Percentiles rank a stretch among this genome's conserved stretches.
These are phyloP conservation scores for Setophaga coronata DNA, from an alignment of 2,113 vertebrate genomes.

Conservation along the genomic window DNA sequence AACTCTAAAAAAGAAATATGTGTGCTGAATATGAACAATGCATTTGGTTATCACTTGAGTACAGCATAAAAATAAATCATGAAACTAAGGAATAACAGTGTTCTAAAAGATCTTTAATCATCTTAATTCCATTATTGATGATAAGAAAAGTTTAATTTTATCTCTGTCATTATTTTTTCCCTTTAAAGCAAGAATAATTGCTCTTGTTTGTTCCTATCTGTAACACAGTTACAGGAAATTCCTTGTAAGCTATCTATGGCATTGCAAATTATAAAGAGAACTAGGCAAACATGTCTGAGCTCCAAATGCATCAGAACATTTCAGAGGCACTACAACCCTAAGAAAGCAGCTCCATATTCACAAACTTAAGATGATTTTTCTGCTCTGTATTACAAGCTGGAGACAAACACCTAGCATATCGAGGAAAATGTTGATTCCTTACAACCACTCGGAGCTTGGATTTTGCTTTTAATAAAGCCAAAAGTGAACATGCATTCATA, in stretches of 20 bases:
- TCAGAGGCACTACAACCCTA: neutral
- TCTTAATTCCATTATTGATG: neutral
- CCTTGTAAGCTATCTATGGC: neutral
- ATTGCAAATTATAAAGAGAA: neutral
- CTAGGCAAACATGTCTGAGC: neutral
- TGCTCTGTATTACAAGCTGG: neutral
- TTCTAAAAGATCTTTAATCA: neutral
- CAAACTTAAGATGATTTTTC: neutral
- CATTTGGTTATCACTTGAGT: neutral
- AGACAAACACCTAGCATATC: neutral
- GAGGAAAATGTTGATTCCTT: neutral
- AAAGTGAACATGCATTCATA: neutral
- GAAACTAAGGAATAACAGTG: neutral
- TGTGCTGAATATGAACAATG: neutral
- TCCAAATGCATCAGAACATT: neutral
- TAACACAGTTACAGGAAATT: neutral
- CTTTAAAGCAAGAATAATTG: neutral
- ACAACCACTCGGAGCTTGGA: neutral
- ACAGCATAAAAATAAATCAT: neutral
- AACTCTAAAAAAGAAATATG: neutral
- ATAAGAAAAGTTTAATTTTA: neutral
- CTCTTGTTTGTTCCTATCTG: neutral
- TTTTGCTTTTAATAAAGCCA: neutral
- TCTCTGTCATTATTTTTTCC: neutral
- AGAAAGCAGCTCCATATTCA: neutral